Conservation (phyloP, 2,113 vertebrate genomes). For the Tupaia tana region DNA sequence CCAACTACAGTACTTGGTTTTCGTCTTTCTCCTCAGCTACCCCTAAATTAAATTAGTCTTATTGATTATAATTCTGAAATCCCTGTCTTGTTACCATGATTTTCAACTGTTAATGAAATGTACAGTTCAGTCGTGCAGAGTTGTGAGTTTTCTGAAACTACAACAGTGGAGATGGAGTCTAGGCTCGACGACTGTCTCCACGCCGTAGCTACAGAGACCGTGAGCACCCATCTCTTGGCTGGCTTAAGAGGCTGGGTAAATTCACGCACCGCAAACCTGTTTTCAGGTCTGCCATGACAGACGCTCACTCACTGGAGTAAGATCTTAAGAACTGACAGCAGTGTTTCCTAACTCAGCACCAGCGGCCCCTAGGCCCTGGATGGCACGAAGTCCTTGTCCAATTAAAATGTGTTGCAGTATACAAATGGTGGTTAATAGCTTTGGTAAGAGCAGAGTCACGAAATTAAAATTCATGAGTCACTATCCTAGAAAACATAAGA, state of each 20-base stretch:
- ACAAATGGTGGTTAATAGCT: background rate
- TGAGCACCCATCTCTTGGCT: background rate
- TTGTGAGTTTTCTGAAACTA: constrained; percentile 48
- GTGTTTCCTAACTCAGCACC: background rate
- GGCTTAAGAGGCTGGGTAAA: constrained; percentile 31
- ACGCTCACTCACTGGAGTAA: constrained; percentile 15
- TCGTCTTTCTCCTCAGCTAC: constrained; percentile 75
- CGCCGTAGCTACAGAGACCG: background rate
- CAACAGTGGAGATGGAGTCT: background rate
- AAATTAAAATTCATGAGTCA: constrained; percentile 14
- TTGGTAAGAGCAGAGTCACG: constrained; percentile 1
- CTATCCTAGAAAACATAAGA: background rate
- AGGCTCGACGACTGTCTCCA: constrained; percentile 8
- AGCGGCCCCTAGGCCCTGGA: background rate
- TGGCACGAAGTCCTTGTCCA: background rate
- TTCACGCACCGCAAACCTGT: background rate
- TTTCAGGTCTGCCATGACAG: background rate
- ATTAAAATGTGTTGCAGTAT: background rate
- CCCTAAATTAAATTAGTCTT: constrained; percentile 78
- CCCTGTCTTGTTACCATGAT: constrained; percentile 67
- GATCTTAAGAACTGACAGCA: constrained; percentile 31
- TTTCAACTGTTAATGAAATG: constrained; percentile 72
- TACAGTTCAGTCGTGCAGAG: constrained; percentile 32
- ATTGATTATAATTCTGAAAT: constrained; percentile 77
- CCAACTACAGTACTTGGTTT: constrained; percentile 75